Percentiles rank a stretch among this genome's conserved stretches.
Conservation (phyloP, 2,113 vertebrate genomes). For the Apistogramma diplotaenia region DNA sequence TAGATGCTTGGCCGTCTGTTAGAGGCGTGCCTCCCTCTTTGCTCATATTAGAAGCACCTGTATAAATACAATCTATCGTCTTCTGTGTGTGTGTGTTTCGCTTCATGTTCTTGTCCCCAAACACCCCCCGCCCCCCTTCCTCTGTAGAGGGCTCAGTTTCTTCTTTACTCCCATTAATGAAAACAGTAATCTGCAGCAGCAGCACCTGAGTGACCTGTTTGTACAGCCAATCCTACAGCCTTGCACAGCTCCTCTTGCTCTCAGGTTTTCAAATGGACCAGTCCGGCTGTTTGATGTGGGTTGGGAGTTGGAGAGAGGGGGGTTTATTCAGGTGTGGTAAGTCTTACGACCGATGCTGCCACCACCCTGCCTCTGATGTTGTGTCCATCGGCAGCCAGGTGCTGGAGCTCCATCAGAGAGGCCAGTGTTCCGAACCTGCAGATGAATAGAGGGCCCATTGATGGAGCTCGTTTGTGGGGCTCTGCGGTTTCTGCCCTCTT, state of each 20-base stretch:
- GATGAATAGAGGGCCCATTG: slow-evolving; percentile 68
- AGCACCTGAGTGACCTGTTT: slow-evolving; percentile 71
- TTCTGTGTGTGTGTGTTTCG: slow-evolving; percentile 32
- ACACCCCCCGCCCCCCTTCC: background rate
- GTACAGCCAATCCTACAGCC: slow-evolving; percentile 46
- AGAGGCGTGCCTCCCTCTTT: slow-evolving; percentile 35
- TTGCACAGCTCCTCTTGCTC: slow-evolving; percentile 31
- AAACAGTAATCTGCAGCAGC: slow-evolving; percentile 58
- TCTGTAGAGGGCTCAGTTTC: slow-evolving; percentile 48
- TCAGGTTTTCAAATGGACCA: slow-evolving; percentile 44
- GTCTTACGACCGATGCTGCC: slow-evolving; percentile 54
- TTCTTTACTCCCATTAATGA: slow-evolving; percentile 49
- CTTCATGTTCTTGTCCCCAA: background rate
- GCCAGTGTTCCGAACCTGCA: slow-evolving; percentile 47
- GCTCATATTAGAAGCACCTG: slow-evolving; percentile 59
- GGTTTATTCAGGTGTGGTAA: slow-evolving; percentile 73
- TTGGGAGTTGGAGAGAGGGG: background rate
- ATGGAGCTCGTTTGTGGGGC: slow-evolving; percentile 56
- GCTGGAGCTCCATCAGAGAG: slow-evolving; percentile 61
- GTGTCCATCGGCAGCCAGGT: slow-evolving; percentile 62
- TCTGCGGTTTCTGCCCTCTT: slow-evolving; percentile 60
- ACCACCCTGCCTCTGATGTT: slow-evolving; percentile 65
- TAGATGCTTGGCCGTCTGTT: slow-evolving; percentile 55
- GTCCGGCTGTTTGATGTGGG: slow-evolving; percentile 62
- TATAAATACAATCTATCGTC: slow-evolving; percentile 55